Evolutionary conservation across 2,113 vertebrate genomes (phyloP).

Genomic region (Dendrocopos noguchii): DNA sequence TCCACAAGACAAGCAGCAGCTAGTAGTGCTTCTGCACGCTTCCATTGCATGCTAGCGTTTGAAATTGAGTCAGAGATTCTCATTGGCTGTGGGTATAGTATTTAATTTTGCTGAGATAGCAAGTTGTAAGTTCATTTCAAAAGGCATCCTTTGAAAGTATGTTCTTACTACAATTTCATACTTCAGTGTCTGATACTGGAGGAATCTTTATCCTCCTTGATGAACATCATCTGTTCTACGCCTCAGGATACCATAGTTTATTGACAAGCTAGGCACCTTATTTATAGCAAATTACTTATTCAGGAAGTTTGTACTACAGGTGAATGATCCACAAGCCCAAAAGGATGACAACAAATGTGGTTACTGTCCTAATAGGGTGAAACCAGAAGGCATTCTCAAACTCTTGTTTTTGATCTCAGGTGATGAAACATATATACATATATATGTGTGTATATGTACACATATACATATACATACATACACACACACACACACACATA

Average conservation of each 20-base stretch:
- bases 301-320: constrained; percentile 3
- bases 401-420: not conserved
- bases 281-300: constrained; percentile 3
- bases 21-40: constrained; percentile 16
- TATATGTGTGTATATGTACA: not conserved
- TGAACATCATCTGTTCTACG: not conserved
- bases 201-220: not conserved
- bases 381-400: not conserved
- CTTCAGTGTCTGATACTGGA: not conserved
- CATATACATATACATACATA: too few relatives aligned
- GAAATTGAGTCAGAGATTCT: constrained; percentile 18
- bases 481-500: too few relatives aligned
- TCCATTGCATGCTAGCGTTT: constrained; percentile 28
- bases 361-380: not conserved
- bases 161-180: not conserved
- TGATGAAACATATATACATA: not conserved
- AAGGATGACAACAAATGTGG: not conserved
- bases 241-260: not conserved
- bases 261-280: not conserved
- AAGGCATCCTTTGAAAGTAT: not conserved
- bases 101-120: constrained; percentile 8
- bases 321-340: not conserved
- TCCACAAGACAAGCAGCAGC: constrained; percentile 47
- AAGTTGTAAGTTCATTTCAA: not conserved
- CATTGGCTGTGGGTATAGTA: not conserved